Conservation (phyloP, 2,888 invertebrate genomes). For the Microplitis deprimator region DNA sequence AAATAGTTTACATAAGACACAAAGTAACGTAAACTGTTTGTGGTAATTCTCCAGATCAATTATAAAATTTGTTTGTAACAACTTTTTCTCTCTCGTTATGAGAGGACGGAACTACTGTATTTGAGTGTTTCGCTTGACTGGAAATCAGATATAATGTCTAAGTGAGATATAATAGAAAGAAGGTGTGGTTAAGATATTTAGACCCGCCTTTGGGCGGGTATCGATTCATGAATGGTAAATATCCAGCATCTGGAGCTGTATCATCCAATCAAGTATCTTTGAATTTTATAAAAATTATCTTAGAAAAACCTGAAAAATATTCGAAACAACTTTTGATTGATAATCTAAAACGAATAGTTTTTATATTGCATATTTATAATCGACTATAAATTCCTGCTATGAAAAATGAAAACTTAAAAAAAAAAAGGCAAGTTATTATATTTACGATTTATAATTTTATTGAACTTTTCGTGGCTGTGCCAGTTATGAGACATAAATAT, state of each 20-base stretch:
- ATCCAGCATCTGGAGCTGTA: neutral
- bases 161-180: slow-evolving; percentile 24
- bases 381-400: neutral
- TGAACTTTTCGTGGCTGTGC: too few relatives aligned
- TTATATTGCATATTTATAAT: neutral
- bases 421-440: too few relatives aligned
- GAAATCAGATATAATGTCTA: slow-evolving; percentile 41
- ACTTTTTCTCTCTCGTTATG: slow-evolving; percentile 18
- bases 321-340: too few relatives aligned
- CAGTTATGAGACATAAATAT: too few relatives aligned
- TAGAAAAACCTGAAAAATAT: neutral
- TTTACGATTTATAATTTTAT: too few relatives aligned
- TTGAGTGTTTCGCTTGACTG: slow-evolving; percentile 63
- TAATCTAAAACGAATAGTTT: neutral
- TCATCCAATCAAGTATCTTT: slow-evolving; percentile 9
- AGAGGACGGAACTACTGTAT: slow-evolving; percentile 43
- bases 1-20: slow-evolving; percentile 27
- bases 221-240: slow-evolving; percentile 22
- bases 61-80: slow-evolving; percentile 49
- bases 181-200: slow-evolving; percentile 29
- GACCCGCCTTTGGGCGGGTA: slow-evolving; percentile 38
- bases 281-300: neutral
- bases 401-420: too few relatives aligned
- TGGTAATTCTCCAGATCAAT: slow-evolving; percentile 49
- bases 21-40: slow-evolving; percentile 56